These are phyloP conservation scores for Orbicella faveolata DNA, from an alignment of 64 coral and sea anemone species.

Conservation along the genomic window DNA sequence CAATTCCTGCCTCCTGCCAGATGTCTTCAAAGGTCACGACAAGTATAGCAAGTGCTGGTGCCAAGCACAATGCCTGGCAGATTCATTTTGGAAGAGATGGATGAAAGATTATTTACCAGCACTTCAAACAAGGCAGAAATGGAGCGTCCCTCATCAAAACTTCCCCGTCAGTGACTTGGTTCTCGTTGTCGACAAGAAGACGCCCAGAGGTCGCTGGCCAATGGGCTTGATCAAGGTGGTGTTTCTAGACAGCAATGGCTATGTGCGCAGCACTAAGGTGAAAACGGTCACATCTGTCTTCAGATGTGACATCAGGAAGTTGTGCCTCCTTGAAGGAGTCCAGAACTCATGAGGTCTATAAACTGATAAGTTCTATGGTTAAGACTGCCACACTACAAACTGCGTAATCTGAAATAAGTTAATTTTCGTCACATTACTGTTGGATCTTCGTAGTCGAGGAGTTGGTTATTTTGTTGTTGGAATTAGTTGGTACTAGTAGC, in stretches of 20 bases:
- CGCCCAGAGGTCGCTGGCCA: slow-evolving; percentile 22
- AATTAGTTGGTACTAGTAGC: no score
- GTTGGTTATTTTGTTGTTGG: no score
- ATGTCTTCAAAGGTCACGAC: background rate
- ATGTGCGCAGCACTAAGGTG: background rate
- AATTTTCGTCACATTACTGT: no score
- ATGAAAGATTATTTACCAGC: slow-evolving; percentile 25
- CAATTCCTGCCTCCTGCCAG: slow-evolving; percentile 4
- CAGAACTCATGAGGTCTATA: no score
- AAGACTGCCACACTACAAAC: no score
- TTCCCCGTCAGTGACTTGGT: slow-evolving; percentile 34
- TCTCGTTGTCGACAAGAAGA: slow-evolving; percentile 23
- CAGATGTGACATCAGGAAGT: slow-evolving; percentile 23
- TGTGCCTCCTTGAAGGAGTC: slow-evolving; percentile 15
- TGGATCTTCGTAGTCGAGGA: no score
- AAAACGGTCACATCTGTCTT: background rate
- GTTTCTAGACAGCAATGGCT: background rate
- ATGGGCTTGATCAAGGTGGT: slow-evolving; percentile 35
- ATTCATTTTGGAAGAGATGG: slow-evolving; percentile 39
- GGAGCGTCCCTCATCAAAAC: slow-evolving; percentile 15
- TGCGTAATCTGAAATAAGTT: no score
- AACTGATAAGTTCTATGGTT: no score
- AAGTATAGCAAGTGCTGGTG: background rate
- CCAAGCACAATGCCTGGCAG: slow-evolving; percentile 17
- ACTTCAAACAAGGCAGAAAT: slow-evolving; percentile 32